Percentiles rank a stretch among this genome's conserved stretches.
These are phyloP conservation scores for Gila robusta DNA, from an alignment of 2,797 vertebrate species.

Conservation along the genomic window DNA sequence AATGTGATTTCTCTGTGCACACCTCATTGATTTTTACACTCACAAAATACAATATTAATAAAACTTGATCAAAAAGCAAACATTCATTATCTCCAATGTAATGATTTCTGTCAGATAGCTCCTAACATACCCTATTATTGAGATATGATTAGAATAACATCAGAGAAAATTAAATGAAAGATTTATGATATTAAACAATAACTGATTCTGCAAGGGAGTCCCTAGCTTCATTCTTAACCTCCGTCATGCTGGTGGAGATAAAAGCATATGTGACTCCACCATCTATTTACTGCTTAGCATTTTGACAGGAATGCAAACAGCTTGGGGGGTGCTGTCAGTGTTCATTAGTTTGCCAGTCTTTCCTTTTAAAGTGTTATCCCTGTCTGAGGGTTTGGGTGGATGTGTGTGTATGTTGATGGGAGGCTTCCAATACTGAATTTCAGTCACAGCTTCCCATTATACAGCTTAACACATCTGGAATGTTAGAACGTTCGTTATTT, in stretches of 20 bases:
- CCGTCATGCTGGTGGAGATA: constrained; percentile 56
- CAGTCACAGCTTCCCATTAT: constrained; percentile 57
- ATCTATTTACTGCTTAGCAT: constrained; percentile 74
- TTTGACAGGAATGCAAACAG: constrained; percentile 76
- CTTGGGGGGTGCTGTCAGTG: constrained; percentile 78
- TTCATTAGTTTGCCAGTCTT: constrained; percentile 78
- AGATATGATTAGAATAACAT: constrained; percentile 56
- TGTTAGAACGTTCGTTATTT: constrained; percentile 49
- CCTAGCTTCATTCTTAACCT: constrained; percentile 53
- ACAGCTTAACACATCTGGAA: constrained; percentile 52
- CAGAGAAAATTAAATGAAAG: constrained; percentile 60
- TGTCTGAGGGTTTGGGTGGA: constrained; percentile 38
- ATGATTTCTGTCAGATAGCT: constrained; percentile 53
- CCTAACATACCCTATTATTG: constrained; percentile 55
- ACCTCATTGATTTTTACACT: constrained; percentile 36
- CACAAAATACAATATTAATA: constrained; percentile 55
- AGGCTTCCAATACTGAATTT: constrained; percentile 73
- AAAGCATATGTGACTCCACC: constrained; percentile 51
- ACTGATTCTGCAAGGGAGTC: constrained; percentile 59
- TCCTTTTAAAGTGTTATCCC: constrained; percentile 66
- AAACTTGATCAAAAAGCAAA: constrained; percentile 54
- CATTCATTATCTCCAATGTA: constrained; percentile 59
- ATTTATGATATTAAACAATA: constrained; percentile 55
- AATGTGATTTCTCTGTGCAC: constrained; percentile 35
- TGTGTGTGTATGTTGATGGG: constrained; percentile 36